Conservation (phyloP, 53 echinoderm and acorn worm genomes). For the Hippasteria phrygiana region DNA sequence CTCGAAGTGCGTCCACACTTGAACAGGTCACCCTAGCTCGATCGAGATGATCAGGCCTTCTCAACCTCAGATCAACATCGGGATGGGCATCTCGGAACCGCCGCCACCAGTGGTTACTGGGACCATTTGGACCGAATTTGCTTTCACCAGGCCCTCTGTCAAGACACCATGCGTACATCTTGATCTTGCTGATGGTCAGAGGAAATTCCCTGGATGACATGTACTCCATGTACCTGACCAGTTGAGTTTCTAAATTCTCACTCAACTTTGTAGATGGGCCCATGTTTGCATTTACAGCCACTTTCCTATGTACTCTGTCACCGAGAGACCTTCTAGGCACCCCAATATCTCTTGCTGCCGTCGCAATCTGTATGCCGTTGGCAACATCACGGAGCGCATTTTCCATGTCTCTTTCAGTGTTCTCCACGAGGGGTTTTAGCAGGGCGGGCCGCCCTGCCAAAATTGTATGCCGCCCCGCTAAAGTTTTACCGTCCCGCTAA, state of each 20-base stretch:
- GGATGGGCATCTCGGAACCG: conserved; percentile 36
- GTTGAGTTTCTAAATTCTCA: conserved; percentile 11
- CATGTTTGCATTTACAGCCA: conserved; percentile 20
- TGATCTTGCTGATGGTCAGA: conserved; percentile 53
- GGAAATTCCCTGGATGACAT: too few relatives aligned
- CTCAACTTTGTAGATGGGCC: conserved; percentile 24
- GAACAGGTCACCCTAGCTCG: neutral
- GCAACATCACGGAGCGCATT: conserved; percentile 28
- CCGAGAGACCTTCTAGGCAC: conserved; percentile 55
- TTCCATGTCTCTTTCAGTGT: too few relatives aligned
- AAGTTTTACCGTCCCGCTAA: too few relatives aligned
- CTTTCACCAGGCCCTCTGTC: conserved; percentile 1
- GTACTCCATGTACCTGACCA: conserved; percentile 17
- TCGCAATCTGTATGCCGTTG: neutral
- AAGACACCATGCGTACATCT: conserved; percentile 35
- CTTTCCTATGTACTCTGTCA: conserved; percentile 49
- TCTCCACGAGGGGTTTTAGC: too few relatives aligned
- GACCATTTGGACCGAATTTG: conserved; percentile 58
- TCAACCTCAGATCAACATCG: neutral
- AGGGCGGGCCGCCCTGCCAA: too few relatives aligned
- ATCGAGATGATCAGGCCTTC: conserved; percentile 37
- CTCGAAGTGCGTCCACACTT: conserved; percentile 10
- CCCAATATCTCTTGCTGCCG: conserved; percentile 40
- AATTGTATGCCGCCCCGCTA: too few relatives aligned
- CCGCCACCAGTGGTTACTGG: conserved; percentile 68